Base-by-base conservation (phyloP, 2,888 invertebrate genomes). In the Meteorus cinctellus region DNA sequence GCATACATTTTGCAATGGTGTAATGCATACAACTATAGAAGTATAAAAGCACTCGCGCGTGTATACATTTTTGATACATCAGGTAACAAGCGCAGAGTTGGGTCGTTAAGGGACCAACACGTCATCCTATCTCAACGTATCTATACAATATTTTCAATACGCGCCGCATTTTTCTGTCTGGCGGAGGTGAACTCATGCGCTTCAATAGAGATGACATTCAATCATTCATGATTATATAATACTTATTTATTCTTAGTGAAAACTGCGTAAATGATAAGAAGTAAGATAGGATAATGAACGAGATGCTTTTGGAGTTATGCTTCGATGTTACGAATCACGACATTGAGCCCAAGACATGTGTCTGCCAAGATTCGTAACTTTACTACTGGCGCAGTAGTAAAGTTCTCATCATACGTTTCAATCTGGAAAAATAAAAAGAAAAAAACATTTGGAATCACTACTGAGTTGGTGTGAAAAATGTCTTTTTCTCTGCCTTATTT, bases 1-100 rank as follows among this genome's bases (percentile, higher is more conserved):
- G 84, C 84, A 85, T 86, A 84, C 83, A 87, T 87, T 87, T 86
- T 85, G 84, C 84, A 84, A 80, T 82, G 82, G 81, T 81, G 79
- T 84, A 84, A 85, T 83, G 82, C 82, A 82, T 82, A 85, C 82
- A 82, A 73, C 75, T 55, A 75, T 10, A 14, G 5, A 76, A 74
- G 77, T 19, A 24, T 55, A 8, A 3, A 55, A 19, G 19, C 55
- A 4, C 74, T 75, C 71, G 71, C 73, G 79, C 77, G 72, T 59
- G 66, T 63, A 75, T 81, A 80, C 84, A 79, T 81, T 16, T 80
- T 81, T 81, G 81, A 77, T 81, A 80, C 82, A 79, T 81, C 82
- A 55, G 8, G n/a, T n/a, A 55, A 55, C 48, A 19, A 55, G 24
- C 4, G 19, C 19, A 55, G 80, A 79, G 77, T 79, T 78, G 81